These are phyloP conservation scores for Ptyas mucosa DNA, from an alignment of 2,113 vertebrate species.

Conservation along the genomic window DNA sequence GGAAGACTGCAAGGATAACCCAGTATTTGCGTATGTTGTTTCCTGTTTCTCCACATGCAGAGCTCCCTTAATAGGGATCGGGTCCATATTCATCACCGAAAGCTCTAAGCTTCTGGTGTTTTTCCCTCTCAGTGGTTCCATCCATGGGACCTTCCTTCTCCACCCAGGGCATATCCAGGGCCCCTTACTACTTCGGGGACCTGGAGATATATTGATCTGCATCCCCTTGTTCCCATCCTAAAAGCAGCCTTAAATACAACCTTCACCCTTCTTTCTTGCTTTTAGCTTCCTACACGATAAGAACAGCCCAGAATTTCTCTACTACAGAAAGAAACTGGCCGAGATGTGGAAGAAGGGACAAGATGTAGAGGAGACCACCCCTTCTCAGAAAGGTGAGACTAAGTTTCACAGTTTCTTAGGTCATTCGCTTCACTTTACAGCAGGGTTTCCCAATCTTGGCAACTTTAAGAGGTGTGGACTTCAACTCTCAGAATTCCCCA, in stretches of 20 bases:
- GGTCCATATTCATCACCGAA: not conserved
- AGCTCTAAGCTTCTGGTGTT: not conserved
- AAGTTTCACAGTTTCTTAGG: not conserved
- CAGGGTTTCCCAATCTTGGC: not conserved
- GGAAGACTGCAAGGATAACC: constrained; percentile 93
- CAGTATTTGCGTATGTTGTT: constrained; percentile 85
- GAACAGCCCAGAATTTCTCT: constrained; percentile 89
- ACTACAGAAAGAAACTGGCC: constrained; percentile 93
- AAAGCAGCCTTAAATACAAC: accelerated
- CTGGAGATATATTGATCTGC: not conserved
- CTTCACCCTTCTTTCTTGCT: not conserved
- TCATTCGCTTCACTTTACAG: not conserved
- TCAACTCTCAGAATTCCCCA: not conserved
- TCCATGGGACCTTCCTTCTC: not conserved
- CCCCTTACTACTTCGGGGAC: not conserved
- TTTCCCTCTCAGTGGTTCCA: too few species aligned
- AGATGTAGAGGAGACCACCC: constrained; percentile 56
- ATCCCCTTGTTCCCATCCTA: too few species aligned
- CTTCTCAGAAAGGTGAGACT: constrained; percentile 78
- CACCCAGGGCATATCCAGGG: not conserved
- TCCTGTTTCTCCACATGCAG: not conserved
- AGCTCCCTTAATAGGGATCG: not conserved
- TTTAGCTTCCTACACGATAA: constrained; percentile 91
- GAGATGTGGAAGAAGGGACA: constrained; percentile 76
- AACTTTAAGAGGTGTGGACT: not conserved